Conservation (phyloP, 2,888 invertebrate genomes). For the Acanthosoma haemorrhoidale region DNA sequence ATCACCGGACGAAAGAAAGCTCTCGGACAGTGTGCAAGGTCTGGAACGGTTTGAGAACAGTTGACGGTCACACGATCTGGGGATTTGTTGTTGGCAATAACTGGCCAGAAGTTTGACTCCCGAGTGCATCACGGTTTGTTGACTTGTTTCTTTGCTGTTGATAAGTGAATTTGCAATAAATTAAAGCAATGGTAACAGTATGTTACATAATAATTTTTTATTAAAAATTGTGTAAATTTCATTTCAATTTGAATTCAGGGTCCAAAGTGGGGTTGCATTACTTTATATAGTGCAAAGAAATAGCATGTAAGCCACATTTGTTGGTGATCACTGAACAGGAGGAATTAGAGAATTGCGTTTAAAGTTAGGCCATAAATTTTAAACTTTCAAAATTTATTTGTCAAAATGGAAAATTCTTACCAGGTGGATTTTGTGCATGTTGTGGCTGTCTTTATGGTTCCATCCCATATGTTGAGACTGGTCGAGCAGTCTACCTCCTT, state of each 20-base stretch:
- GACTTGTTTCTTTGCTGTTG: conserved; percentile 43
- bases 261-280: too few species aligned
- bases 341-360: neutral
- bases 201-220: too few species aligned
- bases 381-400: too few species aligned
- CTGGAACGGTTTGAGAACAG: conserved; percentile 58
- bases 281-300: too few species aligned
- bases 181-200: too few species aligned
- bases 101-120: conserved; percentile 74
- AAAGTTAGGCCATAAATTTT: neutral
- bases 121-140: conserved; percentile 44
- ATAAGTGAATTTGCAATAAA: too few species aligned
- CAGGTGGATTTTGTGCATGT: conserved; percentile 29
- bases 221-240: too few species aligned
- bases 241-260: too few species aligned
- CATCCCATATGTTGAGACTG: conserved; percentile 82
- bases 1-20: conserved; percentile 75
- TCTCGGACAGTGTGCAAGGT: conserved; percentile 74
- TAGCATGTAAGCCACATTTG: too few species aligned
- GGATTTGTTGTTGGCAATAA: conserved; percentile 75
- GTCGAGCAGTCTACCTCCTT: conserved; percentile 74
- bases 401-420: neutral
- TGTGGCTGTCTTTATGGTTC: conserved; percentile 47
- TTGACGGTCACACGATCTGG: conserved; percentile 76
- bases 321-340: neutral